Percentiles rank a stretch among this genome's conserved stretches.
phyloP scores from a whole-genome alignment of 2,113 vertebrate species.

The Anoura caudifer region DNA sequence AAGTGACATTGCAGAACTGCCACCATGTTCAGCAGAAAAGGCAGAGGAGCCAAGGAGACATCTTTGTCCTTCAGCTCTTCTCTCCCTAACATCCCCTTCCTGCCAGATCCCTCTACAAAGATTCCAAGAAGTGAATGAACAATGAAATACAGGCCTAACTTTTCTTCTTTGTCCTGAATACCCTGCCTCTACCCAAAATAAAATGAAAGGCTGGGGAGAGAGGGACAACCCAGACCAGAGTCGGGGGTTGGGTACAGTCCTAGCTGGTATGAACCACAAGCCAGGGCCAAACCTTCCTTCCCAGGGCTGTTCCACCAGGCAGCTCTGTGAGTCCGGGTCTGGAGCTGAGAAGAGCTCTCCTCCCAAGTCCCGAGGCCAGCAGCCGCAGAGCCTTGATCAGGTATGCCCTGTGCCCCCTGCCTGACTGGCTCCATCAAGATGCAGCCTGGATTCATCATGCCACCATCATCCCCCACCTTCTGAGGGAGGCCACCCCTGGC shows the following conservation, averaged over 20 bases:
- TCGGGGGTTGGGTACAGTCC: background rate
- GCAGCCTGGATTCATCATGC: conserved; percentile 73
- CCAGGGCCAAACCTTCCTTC: background rate
- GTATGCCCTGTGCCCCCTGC: conserved; percentile 34
- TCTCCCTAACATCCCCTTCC: background rate
- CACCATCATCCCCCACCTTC: conserved; percentile 52
- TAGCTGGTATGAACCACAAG: background rate
- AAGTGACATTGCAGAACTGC: background rate
- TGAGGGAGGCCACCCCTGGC: background rate
- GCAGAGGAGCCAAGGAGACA: conserved; percentile 28
- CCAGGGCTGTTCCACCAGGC: conserved; percentile 3
- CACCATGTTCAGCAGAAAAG: conserved; percentile 35
- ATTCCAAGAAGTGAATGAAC: conserved; percentile 32
- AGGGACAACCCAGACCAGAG: background rate
- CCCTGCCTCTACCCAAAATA: background rate
- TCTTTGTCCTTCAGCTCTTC: background rate
- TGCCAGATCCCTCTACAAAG: conserved; percentile 6
- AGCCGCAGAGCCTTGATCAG: conserved; percentile 62
- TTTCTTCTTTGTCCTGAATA: background rate
- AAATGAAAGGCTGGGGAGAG: background rate
- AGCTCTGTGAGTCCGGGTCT: background rate
- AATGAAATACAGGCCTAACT: conserved; percentile 41
- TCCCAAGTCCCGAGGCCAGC: background rate
- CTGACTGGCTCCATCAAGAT: conserved; percentile 69
- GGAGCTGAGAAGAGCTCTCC: background rate